These are phyloP conservation scores for Drepana falcataria DNA, from an alignment of 2,888 invertebrate genomes.

Conservation along the genomic window DNA sequence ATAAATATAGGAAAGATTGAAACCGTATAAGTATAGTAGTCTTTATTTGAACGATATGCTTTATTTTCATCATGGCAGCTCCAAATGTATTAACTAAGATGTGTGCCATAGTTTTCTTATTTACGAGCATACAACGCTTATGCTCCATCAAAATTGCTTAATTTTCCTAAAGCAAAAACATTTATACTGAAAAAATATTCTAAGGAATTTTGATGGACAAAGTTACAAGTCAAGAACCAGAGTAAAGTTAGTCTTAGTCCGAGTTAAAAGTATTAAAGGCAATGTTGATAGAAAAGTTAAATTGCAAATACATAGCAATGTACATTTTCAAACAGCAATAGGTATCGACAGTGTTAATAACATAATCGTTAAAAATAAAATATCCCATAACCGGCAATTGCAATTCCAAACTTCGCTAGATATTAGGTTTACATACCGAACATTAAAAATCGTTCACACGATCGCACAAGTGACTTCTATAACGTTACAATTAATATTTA, in stretches of 20 bases:
- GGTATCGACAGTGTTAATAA: constrained; percentile 22
- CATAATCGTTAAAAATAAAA: constrained; percentile 18
- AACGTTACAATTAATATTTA: constrained; percentile 68
- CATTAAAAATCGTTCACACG: constrained; percentile 42
- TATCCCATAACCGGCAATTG: constrained; percentile 33
- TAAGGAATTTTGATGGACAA: constrained; percentile 23
- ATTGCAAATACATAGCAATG: constrained; percentile 47
- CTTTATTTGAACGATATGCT: constrained; percentile 78
- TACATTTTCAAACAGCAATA: constrained; percentile 38
- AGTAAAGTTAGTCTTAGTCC: constrained; percentile 47
- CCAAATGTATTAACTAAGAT: constrained; percentile 39
- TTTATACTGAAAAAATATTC: constrained; percentile 6
- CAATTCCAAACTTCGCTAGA: constrained; percentile 55
- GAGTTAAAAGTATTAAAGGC: constrained; percentile 61
- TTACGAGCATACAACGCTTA: constrained; percentile 16
- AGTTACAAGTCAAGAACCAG: constrained; percentile 21
- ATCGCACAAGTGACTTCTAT: constrained; percentile 56
- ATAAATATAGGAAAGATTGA: constrained; percentile 76
- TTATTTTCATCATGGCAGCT: constrained; percentile 74
- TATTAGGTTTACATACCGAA: constrained; percentile 16
- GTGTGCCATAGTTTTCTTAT: constrained; percentile 30
- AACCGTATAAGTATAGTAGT: constrained; percentile 71
- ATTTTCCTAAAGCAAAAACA: constrained; percentile 7
- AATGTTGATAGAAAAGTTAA: constrained; percentile 56
- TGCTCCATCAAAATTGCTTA: constrained; percentile 10